These are phyloP conservation scores for Ptychochromis oligacanthus DNA, from an alignment of 2,113 vertebrate genomes.

Conservation along the genomic window DNA sequence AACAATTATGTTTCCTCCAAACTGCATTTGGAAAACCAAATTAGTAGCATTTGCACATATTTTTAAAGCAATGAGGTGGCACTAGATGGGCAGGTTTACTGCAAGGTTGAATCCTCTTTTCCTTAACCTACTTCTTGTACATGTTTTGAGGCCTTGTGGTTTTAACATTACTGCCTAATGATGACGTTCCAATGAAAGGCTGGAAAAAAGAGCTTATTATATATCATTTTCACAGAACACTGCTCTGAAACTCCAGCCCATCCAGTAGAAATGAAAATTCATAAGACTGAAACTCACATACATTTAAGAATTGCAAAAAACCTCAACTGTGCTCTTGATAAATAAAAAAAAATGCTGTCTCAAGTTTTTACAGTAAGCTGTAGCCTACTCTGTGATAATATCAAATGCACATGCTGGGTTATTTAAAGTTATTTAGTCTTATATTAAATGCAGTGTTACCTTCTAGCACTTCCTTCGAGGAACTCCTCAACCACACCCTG, in stretches of 20 bases:
- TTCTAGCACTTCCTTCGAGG: neutral
- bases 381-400: too few relatives aligned
- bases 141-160: slow-evolving; percentile 36
- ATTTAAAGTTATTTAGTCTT: slow-evolving; percentile 44
- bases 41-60: neutral
- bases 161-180: slow-evolving; percentile 58
- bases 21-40: slow-evolving; percentile 18
- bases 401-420: slow-evolving; percentile 39
- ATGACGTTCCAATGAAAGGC: slow-evolving; percentile 68
- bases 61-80: slow-evolving; percentile 3
- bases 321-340: neutral
- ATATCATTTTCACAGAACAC: slow-evolving; percentile 54
- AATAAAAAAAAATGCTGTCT: neutral
- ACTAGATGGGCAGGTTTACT: slow-evolving; percentile 8
- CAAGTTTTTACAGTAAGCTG: neutral
- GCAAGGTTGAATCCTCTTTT: slow-evolving; percentile 17
- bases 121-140: slow-evolving; percentile 22
- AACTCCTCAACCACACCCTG: slow-evolving; percentile 39
- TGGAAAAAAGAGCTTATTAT: slow-evolving; percentile 47
- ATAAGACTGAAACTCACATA: neutral
- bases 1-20: slow-evolving; percentile 4
- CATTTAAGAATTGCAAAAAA: slow-evolving; percentile 14
- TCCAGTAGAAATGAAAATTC: slow-evolving; percentile 32
- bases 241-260: slow-evolving; percentile 14
- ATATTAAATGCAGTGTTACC: slow-evolving; percentile 37